Percentiles rank a stretch among this genome's conserved stretches.
Evolutionary conservation across 37 sponge, comb jelly and placozoan species (phyloP).

Genomic region (Haliclona indistincta): DNA sequence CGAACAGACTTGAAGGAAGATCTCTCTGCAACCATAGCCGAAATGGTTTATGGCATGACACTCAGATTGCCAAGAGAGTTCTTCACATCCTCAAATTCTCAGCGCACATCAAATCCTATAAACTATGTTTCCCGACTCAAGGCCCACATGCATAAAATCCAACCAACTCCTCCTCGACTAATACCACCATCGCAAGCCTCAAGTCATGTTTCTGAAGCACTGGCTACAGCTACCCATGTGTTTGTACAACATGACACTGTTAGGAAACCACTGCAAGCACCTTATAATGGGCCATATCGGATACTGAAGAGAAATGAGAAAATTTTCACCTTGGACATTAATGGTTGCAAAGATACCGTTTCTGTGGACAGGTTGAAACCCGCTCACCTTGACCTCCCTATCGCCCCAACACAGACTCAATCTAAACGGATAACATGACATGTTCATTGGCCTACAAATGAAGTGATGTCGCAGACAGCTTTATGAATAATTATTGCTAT

Average conservation of each 20-base stretch:
- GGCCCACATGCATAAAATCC: slow-evolving; percentile 18
- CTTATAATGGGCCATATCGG: slow-evolving; percentile 48
- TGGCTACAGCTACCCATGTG: slow-evolving; percentile 16
- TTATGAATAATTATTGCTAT: no score
- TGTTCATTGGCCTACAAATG: no score
- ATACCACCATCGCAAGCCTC: slow-evolving; percentile 4
- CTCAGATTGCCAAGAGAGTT: slow-evolving; percentile 69
- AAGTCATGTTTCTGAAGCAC: slow-evolving; percentile 19
- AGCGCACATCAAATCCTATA: slow-evolving; percentile 41
- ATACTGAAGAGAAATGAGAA: slow-evolving; percentile 16
- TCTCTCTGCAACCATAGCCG: slow-evolving; percentile 39
- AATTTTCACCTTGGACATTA: slow-evolving; percentile 13
- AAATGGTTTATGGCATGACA: slow-evolving; percentile 66
- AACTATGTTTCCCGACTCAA: slow-evolving; percentile 35
- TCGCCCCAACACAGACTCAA: neutral
- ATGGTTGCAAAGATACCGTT: slow-evolving; percentile 31
- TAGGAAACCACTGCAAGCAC: slow-evolving; percentile 21
- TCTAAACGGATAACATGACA: no score
- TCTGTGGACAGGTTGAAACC: slow-evolving; percentile 71
- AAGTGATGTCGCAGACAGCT: no score
- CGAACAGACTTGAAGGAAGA: slow-evolving; percentile 62
- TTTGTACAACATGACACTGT: slow-evolving; percentile 41
- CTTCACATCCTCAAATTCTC: slow-evolving; percentile 24
- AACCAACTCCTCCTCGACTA: slow-evolving; percentile 26
- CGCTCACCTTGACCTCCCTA: slow-evolving; percentile 6